phyloP scores from a whole-genome alignment of 2,888 invertebrate species.

The Pandemis corylana region DNA sequence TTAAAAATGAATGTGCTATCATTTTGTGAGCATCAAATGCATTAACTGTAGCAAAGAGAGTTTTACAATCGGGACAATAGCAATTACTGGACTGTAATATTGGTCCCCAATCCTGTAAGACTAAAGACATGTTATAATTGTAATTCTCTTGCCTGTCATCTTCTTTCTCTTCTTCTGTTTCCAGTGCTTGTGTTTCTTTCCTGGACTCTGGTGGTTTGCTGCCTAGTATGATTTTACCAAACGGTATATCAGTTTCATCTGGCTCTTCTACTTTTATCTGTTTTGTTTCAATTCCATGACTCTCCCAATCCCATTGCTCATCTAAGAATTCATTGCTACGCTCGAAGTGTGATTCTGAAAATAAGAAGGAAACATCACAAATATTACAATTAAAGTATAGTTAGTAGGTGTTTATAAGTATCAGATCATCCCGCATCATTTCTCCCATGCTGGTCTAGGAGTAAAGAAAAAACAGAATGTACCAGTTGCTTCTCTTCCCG shows the following conservation, averaged over 20 bases:
- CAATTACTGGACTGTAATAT: constrained; percentile 50
- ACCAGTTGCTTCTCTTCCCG: no score
- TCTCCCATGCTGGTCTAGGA: no score
- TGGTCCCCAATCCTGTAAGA: constrained; percentile 57
- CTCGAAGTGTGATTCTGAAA: constrained; percentile 26
- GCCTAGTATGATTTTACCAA: constrained; percentile 53
- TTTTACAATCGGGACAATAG: constrained; percentile 58
- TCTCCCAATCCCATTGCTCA: constrained; percentile 15
- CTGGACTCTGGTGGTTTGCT: constrained; percentile 45
- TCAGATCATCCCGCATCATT: no score
- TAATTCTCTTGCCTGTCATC: constrained; percentile 36
- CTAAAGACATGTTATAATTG: constrained; percentile 43
- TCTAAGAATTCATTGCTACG: background rate
- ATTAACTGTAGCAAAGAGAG: constrained; percentile 60
- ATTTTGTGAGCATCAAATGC: constrained; percentile 63
- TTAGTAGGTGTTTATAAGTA: no score
- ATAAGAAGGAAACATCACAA: background rate
- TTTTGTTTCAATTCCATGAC: constrained; percentile 10
- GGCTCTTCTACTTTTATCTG: constrained; percentile 13
- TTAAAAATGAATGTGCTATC: constrained; percentile 58
- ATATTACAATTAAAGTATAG: no score
- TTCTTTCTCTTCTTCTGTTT: background rate
- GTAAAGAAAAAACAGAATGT: no score
- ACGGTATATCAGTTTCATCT: constrained; percentile 28
- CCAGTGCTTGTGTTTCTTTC: no score